These are phyloP conservation scores for Eilema depressum DNA, from an alignment of 2,888 invertebrate species.

Conservation along the genomic window DNA sequence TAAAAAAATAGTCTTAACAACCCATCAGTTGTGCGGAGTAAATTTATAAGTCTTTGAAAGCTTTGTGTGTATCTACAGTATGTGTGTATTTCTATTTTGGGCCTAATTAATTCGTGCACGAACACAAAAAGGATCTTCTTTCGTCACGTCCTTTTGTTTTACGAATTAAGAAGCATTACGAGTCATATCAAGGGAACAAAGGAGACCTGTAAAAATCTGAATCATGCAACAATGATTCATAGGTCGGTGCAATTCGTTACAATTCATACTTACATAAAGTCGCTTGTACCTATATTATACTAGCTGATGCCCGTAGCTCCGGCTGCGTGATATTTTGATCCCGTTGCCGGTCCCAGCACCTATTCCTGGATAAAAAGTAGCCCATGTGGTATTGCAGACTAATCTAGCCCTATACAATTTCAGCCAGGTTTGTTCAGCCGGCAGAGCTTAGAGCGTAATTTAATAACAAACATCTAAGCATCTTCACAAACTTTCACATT, in stretches of 20 bases:
- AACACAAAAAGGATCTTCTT: slow-evolving; percentile 5
- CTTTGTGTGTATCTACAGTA: slow-evolving; percentile 49
- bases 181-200: slow-evolving; percentile 19
- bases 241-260: slow-evolving; percentile 3
- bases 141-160: background rate
- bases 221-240: slow-evolving; percentile 23
- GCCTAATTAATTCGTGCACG: slow-evolving; percentile 8
- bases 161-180: slow-evolving; percentile 10
- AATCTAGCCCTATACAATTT: too few species aligned
- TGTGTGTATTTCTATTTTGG: background rate
- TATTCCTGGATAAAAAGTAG: too few species aligned
- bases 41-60: slow-evolving; percentile 55
- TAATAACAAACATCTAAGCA: too few species aligned
- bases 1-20: slow-evolving; percentile 20
- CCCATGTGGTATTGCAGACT: too few species aligned
- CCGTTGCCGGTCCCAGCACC: too few species aligned
- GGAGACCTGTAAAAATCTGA: slow-evolving; percentile 20
- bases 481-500: too few species aligned
- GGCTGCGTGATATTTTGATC: too few species aligned
- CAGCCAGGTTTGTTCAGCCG: too few species aligned
- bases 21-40: slow-evolving; percentile 26
- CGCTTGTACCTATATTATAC: background rate
- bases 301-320: too few species aligned
- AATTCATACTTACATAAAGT: slow-evolving; percentile 4
- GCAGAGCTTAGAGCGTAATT: too few species aligned